Percentiles rank a stretch among this genome's conserved stretches.
Evolutionary conservation across 2,113 vertebrate genomes (phyloP).

Genomic region (Coracopsis vasa): DNA sequence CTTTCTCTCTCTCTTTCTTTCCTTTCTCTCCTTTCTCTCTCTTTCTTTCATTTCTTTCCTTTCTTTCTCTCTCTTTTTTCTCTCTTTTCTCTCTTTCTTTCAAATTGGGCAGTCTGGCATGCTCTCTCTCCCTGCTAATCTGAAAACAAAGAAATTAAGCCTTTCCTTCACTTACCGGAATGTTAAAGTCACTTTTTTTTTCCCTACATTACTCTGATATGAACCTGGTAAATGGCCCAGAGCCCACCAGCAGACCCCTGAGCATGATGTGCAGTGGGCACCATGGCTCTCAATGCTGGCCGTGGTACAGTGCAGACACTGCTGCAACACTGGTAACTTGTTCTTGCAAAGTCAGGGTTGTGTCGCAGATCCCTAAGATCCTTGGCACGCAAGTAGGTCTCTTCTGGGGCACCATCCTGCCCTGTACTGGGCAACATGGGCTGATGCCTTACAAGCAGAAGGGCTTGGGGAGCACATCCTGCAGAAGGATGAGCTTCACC

Average conservation of each 20-base stretch:
- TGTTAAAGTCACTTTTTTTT: background rate
- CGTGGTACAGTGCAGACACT: accelerated
- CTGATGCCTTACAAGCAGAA: too few relatives aligned
- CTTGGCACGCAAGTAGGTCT: accelerated
- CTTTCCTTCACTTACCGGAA: background rate
- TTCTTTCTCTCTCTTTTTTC: too few relatives aligned
- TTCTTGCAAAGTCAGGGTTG: accelerated
- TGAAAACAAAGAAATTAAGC: background rate
- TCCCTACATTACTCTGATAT: background rate
- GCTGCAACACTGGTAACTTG: accelerated
- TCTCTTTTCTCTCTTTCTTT: background rate
- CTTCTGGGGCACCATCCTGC: background rate
- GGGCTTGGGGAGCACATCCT: background rate
- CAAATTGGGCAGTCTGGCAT: background rate
- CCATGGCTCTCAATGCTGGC: background rate
- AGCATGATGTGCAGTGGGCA: background rate
- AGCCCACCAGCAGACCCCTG: accelerated
- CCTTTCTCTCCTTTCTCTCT: background rate
- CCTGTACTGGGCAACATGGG: accelerated
- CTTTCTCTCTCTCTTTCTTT: accelerated
- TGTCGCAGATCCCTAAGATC: background rate
- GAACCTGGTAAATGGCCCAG: background rate
- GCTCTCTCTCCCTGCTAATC: background rate
- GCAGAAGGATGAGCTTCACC: background rate
- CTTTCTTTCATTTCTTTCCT: accelerated